phyloP scores from a whole-genome alignment of 2,797 vertebrate species.

The Helostoma temminkii region DNA sequence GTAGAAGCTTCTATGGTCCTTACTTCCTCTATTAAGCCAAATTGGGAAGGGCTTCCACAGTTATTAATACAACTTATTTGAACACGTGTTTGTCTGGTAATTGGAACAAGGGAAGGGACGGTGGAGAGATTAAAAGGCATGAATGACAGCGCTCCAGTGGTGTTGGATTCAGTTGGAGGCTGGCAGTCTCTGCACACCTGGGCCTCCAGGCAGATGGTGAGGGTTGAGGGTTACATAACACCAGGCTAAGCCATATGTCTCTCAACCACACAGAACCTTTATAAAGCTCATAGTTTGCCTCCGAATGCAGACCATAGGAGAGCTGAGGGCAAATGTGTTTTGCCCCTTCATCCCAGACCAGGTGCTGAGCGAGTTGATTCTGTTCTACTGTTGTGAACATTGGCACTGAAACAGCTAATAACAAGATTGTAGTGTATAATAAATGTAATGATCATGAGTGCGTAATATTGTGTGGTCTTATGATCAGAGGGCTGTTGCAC shows the following conservation, averaged over 20 bases:
- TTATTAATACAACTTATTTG: conserved; percentile 70
- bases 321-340: conserved; percentile 71
- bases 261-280: conserved; percentile 82
- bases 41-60: conserved; percentile 49
- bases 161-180: conserved; percentile 73
- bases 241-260: conserved; percentile 85
- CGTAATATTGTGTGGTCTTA: conserved; percentile 30
- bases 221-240: conserved; percentile 85
- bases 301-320: conserved; percentile 70
- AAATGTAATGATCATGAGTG: conserved; percentile 53
- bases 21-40: conserved; percentile 42
- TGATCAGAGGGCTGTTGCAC: conserved; percentile 12
- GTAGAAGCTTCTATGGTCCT: conserved; percentile 24
- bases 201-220: conserved; percentile 86
- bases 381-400: conserved; percentile 64
- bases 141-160: conserved; percentile 83
- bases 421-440: conserved; percentile 32
- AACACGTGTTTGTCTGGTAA: conserved; percentile 68
- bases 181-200: conserved; percentile 83
- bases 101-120: conserved; percentile 73
- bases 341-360: conserved; percentile 81
- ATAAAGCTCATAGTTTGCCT: conserved; percentile 72
- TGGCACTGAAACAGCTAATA: conserved; percentile 64
- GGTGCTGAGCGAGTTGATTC: conserved; percentile 79
- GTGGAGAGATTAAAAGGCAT: conserved; percentile 72